A percentile compares a stretch with the other conserved stretches of the same genome.
Evolutionary conservation across 1,140 invertebrate species (phyloP).

Genomic region (Atopsyche davidsoni): DNA sequence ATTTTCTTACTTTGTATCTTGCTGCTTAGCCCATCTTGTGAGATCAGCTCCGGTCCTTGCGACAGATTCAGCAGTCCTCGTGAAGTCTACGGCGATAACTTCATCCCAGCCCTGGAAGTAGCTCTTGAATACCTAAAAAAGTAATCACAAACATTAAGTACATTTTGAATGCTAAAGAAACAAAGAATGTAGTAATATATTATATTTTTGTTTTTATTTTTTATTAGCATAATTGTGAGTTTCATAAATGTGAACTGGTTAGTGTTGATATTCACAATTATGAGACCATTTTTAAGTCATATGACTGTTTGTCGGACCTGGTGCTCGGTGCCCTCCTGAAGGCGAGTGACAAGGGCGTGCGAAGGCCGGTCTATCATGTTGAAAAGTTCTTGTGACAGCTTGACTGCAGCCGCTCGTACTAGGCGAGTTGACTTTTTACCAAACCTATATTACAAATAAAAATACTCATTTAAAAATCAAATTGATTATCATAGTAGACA

Average conservation of each 20-base stretch:
- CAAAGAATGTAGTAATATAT: neutral
- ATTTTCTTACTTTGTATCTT: slow-evolving; percentile 70
- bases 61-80: slow-evolving; percentile 95
- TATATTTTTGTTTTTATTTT: neutral
- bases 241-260: too few species aligned
- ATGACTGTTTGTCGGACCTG: slow-evolving; percentile 43
- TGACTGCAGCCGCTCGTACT: slow-evolving; percentile 92
- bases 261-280: too few species aligned
- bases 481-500: too few species aligned
- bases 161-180: too few species aligned
- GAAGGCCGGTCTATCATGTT: slow-evolving; percentile 85
- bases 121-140: slow-evolving; percentile 85
- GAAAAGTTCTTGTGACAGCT: slow-evolving; percentile 91
- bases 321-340: slow-evolving; percentile 80
- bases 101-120: slow-evolving; percentile 99
- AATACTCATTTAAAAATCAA: neutral
- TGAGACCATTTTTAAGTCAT: too few species aligned
- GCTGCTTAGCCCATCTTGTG: slow-evolving; percentile 84
- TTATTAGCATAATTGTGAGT: neutral
- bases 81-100: slow-evolving; percentile 98
- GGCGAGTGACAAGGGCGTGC: slow-evolving; percentile 82
- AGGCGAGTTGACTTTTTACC: slow-evolving; percentile 96
- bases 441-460: slow-evolving; percentile 59
- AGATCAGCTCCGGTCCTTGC: slow-evolving; percentile 93
- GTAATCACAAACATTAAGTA: slow-evolving; percentile 7